Percentiles rank a stretch among this genome's conserved stretches.
Conservation (phyloP, 2,888 invertebrate genomes). For the Macrosoma leucophasiata region DNA sequence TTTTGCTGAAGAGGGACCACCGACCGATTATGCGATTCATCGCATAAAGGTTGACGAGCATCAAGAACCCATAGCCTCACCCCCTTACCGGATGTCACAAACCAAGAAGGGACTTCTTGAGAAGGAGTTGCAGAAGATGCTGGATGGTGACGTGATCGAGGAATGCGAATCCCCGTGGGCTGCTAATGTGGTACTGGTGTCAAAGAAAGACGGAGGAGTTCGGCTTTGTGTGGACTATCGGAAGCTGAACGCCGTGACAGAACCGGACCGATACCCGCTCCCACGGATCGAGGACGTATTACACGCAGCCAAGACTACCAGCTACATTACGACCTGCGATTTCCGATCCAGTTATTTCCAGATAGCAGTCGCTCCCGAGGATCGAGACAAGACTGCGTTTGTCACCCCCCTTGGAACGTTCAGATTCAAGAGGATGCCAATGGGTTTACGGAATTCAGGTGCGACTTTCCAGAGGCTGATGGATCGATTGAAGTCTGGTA, state of each 20-base stretch:
- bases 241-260: conserved; percentile 33
- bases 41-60: conserved; percentile 28
- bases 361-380: conserved; percentile 14
- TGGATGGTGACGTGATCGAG: conserved; percentile 27
- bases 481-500: conserved; percentile 23
- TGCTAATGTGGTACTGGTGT: conserved; percentile 27
- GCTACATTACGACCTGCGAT: conserved; percentile 27
- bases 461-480: conserved; percentile 29
- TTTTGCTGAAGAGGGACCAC: conserved; percentile 12
- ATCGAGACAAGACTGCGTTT: conserved; percentile 26
- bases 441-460: conserved; percentile 24
- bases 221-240: conserved; percentile 34
- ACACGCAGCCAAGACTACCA: conserved; percentile 23
- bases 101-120: conserved; percentile 24
- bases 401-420: conserved; percentile 20
- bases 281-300: conserved; percentile 29
- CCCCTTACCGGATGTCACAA: conserved; percentile 36
- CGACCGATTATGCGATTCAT: conserved; percentile 26
- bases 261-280: conserved; percentile 27
- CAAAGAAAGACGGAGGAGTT: conserved; percentile 27
- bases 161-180: conserved; percentile 32
- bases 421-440: conserved; percentile 26
- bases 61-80: conserved; percentile 34
- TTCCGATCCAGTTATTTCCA: conserved; percentile 28
- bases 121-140: conserved; percentile 30